phyloP scores from a whole-genome alignment of 2,888 invertebrate genomes.

The Tiphia femorata region DNA sequence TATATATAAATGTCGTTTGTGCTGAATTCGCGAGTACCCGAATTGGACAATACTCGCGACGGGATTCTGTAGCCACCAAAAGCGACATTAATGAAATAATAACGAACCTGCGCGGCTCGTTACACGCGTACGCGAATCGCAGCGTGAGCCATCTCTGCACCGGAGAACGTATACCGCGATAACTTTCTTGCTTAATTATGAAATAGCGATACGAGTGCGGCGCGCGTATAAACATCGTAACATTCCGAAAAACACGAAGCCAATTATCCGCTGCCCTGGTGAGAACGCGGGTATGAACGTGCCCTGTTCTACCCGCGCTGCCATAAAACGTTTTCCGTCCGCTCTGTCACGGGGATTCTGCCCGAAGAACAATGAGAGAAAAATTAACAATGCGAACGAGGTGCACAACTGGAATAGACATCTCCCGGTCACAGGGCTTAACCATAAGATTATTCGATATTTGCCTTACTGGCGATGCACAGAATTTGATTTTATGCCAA shows the following conservation, averaged over 20 bases:
- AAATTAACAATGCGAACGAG: slow-evolving; percentile 43
- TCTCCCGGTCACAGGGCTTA: too few relatives aligned
- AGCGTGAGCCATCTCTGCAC: slow-evolving; percentile 29
- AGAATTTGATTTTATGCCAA: too few relatives aligned
- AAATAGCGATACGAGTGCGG: slow-evolving; percentile 53
- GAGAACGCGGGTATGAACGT: slow-evolving; percentile 49
- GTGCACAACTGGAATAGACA: too few relatives aligned
- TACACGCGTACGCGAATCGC: slow-evolving; percentile 27
- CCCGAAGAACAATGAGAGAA: slow-evolving; percentile 42
- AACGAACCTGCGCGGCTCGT: slow-evolving; percentile 37
- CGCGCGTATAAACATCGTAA: slow-evolving; percentile 56
- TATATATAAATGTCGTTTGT: neutral
- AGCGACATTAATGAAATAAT: slow-evolving; percentile 43
- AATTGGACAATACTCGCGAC: neutral
- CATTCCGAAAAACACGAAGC: slow-evolving; percentile 58
- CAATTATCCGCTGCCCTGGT: slow-evolving; percentile 56
- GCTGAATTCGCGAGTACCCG: neutral
- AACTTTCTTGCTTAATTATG: slow-evolving; percentile 58
- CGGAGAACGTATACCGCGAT: slow-evolving; percentile 37
- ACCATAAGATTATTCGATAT: too few relatives aligned
- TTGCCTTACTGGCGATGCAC: too few relatives aligned
- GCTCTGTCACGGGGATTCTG: slow-evolving; percentile 14
- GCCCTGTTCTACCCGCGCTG: too few relatives aligned
- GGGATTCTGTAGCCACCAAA: neutral
- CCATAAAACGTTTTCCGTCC: slow-evolving; percentile 41